Conservation (phyloP, 2,113 vertebrate genomes). For the Scalopus aquaticus region DNA sequence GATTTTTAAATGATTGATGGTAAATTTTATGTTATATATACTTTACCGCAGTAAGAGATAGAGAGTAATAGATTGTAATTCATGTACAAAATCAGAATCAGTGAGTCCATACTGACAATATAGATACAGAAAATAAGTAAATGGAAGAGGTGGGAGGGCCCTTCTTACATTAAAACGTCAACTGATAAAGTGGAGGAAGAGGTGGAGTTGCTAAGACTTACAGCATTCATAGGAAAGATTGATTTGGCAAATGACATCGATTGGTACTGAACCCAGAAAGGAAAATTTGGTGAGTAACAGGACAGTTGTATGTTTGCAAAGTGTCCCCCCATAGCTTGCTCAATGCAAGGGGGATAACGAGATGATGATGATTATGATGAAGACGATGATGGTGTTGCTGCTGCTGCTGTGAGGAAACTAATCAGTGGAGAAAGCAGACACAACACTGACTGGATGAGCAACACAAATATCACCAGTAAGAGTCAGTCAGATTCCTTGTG, state of each 20-base stretch:
- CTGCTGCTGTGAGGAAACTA: background rate
- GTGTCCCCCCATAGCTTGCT: background rate
- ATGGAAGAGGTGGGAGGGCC: background rate
- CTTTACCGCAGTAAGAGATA: background rate
- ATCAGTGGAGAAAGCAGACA: background rate
- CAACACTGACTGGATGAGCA: background rate
- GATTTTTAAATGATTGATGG: background rate
- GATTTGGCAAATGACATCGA: background rate
- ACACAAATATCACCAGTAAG: background rate
- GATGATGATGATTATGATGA: too few relatives aligned
- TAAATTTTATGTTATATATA: background rate
- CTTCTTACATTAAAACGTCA: background rate
- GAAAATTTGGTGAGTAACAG: background rate
- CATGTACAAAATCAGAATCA: background rate
- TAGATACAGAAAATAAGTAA: background rate
- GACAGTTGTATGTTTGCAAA: background rate
- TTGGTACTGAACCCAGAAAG: background rate
- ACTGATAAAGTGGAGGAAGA: background rate
- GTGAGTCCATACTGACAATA: background rate
- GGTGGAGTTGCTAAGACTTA: background rate
- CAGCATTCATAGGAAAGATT: background rate
- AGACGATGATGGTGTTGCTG: too few relatives aligned
- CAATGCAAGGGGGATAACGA: background rate
- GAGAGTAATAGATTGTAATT: background rate
- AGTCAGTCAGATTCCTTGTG: background rate